These are phyloP conservation scores for Drosophila navojoa DNA, from an alignment of 1,140 invertebrate species.

Conservation along the genomic window DNA sequence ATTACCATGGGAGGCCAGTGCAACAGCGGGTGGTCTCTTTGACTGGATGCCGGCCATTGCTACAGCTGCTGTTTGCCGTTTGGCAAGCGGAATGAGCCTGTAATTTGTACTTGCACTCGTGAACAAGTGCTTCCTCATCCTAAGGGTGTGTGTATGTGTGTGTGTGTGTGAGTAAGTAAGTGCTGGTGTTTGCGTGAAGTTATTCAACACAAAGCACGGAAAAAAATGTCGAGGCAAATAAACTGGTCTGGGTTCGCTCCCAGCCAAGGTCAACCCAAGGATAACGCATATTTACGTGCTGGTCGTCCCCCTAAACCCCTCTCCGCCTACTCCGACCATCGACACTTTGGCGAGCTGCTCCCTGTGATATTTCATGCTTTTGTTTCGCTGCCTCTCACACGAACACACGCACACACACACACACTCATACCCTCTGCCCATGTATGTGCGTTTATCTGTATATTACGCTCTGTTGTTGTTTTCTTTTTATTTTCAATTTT, in stretches of 20 bases:
- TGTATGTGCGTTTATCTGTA: slow-evolving; percentile 30
- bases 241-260: slow-evolving; percentile 20
- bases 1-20: slow-evolving; percentile 67
- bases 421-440: slow-evolving; percentile 30
- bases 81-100: slow-evolving; percentile 65
- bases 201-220: slow-evolving; percentile 66
- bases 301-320: background rate
- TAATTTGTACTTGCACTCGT: slow-evolving; percentile 82
- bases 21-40: slow-evolving; percentile 56
- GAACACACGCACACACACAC: slow-evolving; percentile 34
- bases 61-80: slow-evolving; percentile 35
- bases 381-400: slow-evolving; percentile 55
- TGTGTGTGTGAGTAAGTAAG: slow-evolving; percentile 26
- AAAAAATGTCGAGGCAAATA: slow-evolving; percentile 55
- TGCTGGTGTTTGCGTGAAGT: slow-evolving; percentile 67
- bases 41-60: background rate
- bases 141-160: too few relatives aligned
- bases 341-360: slow-evolving; percentile 57
- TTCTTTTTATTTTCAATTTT: slow-evolving; percentile 67
- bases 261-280: slow-evolving; percentile 73
- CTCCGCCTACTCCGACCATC: slow-evolving; percentile 39
- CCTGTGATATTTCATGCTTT: slow-evolving; percentile 76
- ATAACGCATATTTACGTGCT: slow-evolving; percentile 76
- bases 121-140: slow-evolving; percentile 42
- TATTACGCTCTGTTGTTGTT: slow-evolving; percentile 36